Evolutionary conservation across 2,113 vertebrate genomes (phyloP).

Genomic region (Takifugu bimaculatus): DNA sequence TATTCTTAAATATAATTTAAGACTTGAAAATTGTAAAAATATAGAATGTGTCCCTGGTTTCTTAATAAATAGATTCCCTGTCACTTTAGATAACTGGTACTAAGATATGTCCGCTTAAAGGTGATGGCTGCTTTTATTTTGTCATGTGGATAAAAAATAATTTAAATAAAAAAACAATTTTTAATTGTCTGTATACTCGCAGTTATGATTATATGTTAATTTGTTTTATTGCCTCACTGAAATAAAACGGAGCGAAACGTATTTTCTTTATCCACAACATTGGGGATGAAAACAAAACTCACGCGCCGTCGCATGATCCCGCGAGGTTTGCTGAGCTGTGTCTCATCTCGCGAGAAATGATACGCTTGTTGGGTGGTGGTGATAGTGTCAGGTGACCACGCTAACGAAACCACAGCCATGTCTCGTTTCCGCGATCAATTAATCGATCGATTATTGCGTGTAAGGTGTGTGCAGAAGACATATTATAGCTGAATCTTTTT

Average conservation of each 20-base stretch:
- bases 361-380: not conserved
- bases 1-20: not conserved
- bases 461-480: not conserved
- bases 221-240: not conserved
- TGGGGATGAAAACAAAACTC: not conserved
- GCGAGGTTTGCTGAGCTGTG: not conserved
- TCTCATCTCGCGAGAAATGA: constrained; percentile 49
- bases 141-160: not conserved
- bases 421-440: constrained; percentile 18
- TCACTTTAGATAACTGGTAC: no score
- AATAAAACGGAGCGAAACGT: not conserved
- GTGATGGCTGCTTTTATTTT: not conserved
- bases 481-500: not conserved
- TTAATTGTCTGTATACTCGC: not conserved
- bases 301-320: not conserved
- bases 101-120: no score
- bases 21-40: not conserved
- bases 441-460: constrained; percentile 7
- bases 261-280: not conserved
- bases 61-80: no score
- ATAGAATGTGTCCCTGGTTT: no score
- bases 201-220: not conserved
- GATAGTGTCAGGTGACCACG: constrained; percentile 58
- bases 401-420: constrained; percentile 34
- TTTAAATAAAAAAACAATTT: no score